phyloP scores from a whole-genome alignment of 2,113 vertebrate genomes.

The Amazona guildingii region DNA sequence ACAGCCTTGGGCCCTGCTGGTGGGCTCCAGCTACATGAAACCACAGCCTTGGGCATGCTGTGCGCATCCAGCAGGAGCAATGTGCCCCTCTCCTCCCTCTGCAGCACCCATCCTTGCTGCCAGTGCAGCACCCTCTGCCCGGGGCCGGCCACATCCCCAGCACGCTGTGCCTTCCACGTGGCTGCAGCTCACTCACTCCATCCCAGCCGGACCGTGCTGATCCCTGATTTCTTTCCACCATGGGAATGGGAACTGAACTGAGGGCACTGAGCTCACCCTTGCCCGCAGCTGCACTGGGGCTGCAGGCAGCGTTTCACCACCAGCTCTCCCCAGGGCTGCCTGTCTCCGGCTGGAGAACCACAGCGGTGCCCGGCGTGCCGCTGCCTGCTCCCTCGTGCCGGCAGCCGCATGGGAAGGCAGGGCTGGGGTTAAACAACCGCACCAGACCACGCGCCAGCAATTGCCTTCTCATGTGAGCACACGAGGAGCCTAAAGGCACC shows the following conservation, averaged over 20 bases:
- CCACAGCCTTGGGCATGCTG: accelerated
- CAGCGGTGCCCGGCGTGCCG: not conserved
- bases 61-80: accelerated
- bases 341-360: not conserved
- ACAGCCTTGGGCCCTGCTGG: accelerated
- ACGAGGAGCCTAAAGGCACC: not conserved
- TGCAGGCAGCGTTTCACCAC: not conserved
- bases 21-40: not conserved
- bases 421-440: not conserved
- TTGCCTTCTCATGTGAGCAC: not conserved
- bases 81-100: not conserved
- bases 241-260: constrained; percentile 51
- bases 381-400: not conserved
- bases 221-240: accelerated
- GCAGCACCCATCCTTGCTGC: not conserved
- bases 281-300: not conserved
- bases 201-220: accelerated
- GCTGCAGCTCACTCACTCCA: accelerated
- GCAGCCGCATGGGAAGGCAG: not conserved
- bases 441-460: not conserved
- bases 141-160: not conserved
- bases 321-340: not conserved
- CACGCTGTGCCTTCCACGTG: accelerated
- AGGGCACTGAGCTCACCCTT: constrained; percentile 17
- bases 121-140: not conserved